Percentiles rank a stretch among this genome's conserved stretches.
phyloP scores from a whole-genome alignment of 2,113 vertebrate genomes.

The human (Homo sapiens) region GRCh38 chr7:69737501-69738000 shows the following conservation, averaged over 20 bases:
- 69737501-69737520: background rate
- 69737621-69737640: background rate
- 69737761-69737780: slow-evolving; percentile 64
- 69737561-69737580: background rate
- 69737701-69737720: slow-evolving; percentile 44
- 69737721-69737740: slow-evolving; percentile 33
- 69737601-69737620: background rate
- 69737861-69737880: slow-evolving; percentile 53
- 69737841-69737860: slow-evolving; percentile 48
- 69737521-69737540: background rate
- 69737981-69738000: background rate
- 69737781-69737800: slow-evolving; percentile 69
- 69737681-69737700: slow-evolving; percentile 43
- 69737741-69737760: slow-evolving; percentile 39
- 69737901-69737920: slow-evolving; percentile 44
- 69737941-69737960: slow-evolving; percentile 46
- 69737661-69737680: background rate
- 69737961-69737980: slow-evolving; percentile 5
- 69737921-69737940: slow-evolving; percentile 4
- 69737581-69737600: background rate
- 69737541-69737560: background rate
- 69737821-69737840: slow-evolving; percentile 59
- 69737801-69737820: slow-evolving; percentile 71
- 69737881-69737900: slow-evolving; percentile 32
- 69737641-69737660: background rate